Percentiles rank a stretch among this genome's conserved stretches.
Conservation (phyloP, 2,113 vertebrate genomes). For the Propithecus coquereli region DNA sequence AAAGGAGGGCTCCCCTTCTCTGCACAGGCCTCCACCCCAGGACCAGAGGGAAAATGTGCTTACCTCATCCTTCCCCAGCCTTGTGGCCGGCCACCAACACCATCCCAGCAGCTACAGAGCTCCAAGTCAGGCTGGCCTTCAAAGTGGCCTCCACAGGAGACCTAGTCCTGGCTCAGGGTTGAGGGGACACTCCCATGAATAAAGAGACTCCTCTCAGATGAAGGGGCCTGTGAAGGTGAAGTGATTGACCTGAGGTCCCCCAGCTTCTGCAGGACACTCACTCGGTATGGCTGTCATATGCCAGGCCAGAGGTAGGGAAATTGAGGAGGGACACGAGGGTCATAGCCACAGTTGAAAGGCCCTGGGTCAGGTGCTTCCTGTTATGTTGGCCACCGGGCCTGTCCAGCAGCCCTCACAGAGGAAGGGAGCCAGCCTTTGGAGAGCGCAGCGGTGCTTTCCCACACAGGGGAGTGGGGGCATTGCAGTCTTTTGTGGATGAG, state of each 20-base stretch:
- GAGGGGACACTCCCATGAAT: background rate
- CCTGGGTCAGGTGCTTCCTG: slow-evolving; percentile 67
- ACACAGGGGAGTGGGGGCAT: background rate
- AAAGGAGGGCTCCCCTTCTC: background rate
- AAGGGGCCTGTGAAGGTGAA: background rate
- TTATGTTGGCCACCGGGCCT: slow-evolving; percentile 38
- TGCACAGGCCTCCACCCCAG: background rate
- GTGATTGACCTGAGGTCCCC: background rate
- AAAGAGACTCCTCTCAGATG: background rate
- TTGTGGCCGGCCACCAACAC: background rate
- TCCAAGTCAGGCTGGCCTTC: background rate
- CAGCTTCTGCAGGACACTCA: background rate
- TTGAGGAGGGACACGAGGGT: background rate
- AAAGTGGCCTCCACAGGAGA: background rate
- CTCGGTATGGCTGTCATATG: background rate
- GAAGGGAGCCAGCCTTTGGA: background rate
- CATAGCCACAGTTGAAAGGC: background rate
- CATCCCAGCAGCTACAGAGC: background rate
- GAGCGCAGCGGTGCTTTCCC: background rate
- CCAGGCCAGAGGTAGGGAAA: slow-evolving; percentile 24
- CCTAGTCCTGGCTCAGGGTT: background rate
- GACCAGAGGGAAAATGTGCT: background rate
- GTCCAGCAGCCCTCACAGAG: background rate
- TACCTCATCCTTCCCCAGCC: slow-evolving; percentile 46
- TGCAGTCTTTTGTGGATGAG: background rate